Percentiles rank a stretch among this genome's conserved stretches.
These are phyloP conservation scores for Odontocerum albicorne DNA, from an alignment of 2,888 invertebrate genomes.

Conservation along the genomic window DNA sequence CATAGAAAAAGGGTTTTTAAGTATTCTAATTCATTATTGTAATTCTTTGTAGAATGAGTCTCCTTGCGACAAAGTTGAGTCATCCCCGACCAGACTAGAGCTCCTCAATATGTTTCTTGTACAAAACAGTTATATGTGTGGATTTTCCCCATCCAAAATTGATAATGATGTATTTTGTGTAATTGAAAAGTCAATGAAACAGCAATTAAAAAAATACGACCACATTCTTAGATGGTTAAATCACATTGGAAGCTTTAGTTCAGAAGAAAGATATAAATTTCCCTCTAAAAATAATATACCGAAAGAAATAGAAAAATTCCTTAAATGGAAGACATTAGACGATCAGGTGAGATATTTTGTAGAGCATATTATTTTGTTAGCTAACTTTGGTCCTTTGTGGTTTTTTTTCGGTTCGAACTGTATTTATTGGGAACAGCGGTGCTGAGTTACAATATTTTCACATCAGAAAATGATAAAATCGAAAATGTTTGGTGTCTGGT, in stretches of 20 bases:
- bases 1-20: too few species aligned
- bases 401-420: slow-evolving; percentile 33
- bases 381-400: slow-evolving; percentile 37
- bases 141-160: slow-evolving; percentile 56
- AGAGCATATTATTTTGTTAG: slow-evolving; percentile 28
- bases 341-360: slow-evolving; percentile 42
- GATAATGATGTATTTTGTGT: slow-evolving; percentile 52
- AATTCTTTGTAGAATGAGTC: too few species aligned
- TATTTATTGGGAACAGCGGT: slow-evolving; percentile 34
- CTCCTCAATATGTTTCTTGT: slow-evolving; percentile 51
- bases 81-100: too few species aligned
- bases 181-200: slow-evolving; percentile 41
- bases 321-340: slow-evolving; percentile 40
- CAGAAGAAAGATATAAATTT: slow-evolving; percentile 53
- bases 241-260: slow-evolving; percentile 63
- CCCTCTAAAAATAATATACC: slow-evolving; percentile 43
- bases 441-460: slow-evolving; percentile 23
- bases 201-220: slow-evolving; percentile 48
- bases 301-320: slow-evolving; percentile 47
- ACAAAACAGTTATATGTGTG: slow-evolving; percentile 59
- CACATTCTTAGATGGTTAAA: slow-evolving; percentile 62
- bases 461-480: slow-evolving; percentile 37
- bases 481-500: slow-evolving; percentile 42
- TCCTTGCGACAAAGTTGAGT: too few species aligned
- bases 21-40: too few species aligned